Base-by-base conservation (phyloP, 1,140 invertebrate genomes). In the Metaphire vulgaris region DNA sequence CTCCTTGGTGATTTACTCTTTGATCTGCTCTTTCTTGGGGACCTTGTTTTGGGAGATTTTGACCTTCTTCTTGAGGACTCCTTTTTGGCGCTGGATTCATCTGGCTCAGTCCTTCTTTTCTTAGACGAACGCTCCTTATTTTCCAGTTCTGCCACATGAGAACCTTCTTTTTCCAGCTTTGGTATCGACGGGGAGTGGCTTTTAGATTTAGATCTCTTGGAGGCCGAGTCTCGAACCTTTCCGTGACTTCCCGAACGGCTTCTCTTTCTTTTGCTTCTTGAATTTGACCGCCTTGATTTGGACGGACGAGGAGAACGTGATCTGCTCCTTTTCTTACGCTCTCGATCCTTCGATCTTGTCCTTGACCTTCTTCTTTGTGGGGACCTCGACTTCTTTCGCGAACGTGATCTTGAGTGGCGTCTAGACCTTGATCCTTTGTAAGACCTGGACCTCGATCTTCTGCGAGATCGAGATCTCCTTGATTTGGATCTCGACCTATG, bases 111-210 rank as follows among this genome's bases (percentile, higher is more conserved):
- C 41, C 21, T 56, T 32, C 33, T 31, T 30, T 72, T 78, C 73
- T 79, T 74, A 16, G 26, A 28, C n/a, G 75, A 69, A 72, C 66
- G 34, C 34, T 73, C 72, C 32, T 33, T 72, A 65, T n/a, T n/a
- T n/a, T n/a, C n/a, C n/a, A n/a, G n/a, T n/a, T n/a, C n/a, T n/a
- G n/a, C n/a, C 33, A 69, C 30, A 0, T 41, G 65, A 2, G 70
- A 69, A 32, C 71, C 77, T 65, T 82, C 81, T 34, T 78, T 82
- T 69, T 80, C 79, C 74, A 82, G 72, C 66, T 79, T 81, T n/a
- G 81, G 80, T 29, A 81, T 80, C 33, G 82, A 82, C 26, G 79
- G 77, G n/a, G 81, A 81, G 33, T 69, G 32, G 2, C 80, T 79
- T 14, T 78, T 77, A 12, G 66, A 33, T 15, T 64, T 75, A 1